Base-by-base conservation (phyloP, 92 coral and sea anemone species). In the Epizoanthus ramosus region DNA sequence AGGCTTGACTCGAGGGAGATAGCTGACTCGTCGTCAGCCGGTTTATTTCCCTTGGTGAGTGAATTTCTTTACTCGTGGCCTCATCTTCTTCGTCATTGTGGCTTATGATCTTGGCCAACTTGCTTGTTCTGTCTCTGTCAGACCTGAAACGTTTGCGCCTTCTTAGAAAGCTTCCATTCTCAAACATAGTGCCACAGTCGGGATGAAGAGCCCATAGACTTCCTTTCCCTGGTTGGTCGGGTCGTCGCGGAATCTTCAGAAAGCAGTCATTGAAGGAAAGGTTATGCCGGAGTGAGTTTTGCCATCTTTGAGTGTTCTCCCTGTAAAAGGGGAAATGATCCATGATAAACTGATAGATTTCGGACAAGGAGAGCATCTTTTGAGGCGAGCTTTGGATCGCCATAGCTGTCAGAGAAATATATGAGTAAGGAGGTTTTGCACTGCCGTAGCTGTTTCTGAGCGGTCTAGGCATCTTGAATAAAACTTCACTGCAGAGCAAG, bases 161-260 rank as follows among this genome's bases (percentile, higher is more conserved):
- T 8, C 99, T 86, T 33, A 97, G 81, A 84, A 94, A 97, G 81
- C 99, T 94, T 25, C 99, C 99, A 60, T 97, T 97, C 57, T 97
- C 99, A 59, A 97, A 97, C 99, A 97, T 97, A 14, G 98, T 91
- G 5, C 98, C 99, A 61, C 99, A 97, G 83, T 97, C 99, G 8
- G 99, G 99, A 65, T 97, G 99, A 8, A 97, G 89, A 5, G 99
- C 98, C 99, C 99, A 97, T 13, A 94, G 91, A 81, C 98, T 94
- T 74, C 99, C 99, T 68, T 97, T 97, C 0, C 99, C 99, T 0
- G 99, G 99, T 84, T 95, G 97, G 73, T 97, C 99, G 12, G 98
- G 98, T 19, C 98, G 93, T 33, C 99, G 95, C 60, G 99, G 99
- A 15, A 97, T 95, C 87, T 97, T 97, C 56, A 97, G 85, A 64